Evolutionary conservation across 2,113 vertebrate genomes (phyloP), one percentile per base, ranked within the genome.

Genomic region (Larimichthys polyactis): DNA sequence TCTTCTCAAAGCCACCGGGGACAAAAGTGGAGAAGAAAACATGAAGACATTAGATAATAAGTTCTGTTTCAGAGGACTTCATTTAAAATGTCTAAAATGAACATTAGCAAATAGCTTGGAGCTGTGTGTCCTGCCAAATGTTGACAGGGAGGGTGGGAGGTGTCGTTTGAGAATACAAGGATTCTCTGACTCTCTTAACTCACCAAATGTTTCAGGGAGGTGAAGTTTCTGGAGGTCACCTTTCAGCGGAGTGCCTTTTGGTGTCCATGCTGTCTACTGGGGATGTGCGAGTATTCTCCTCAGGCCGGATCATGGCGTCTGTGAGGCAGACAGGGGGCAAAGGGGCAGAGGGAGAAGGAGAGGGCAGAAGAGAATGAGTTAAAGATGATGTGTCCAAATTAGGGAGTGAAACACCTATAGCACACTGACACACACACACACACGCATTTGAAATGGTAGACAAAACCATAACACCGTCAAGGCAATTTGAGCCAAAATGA

Each of bases 151-250:
- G 24, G 22, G 65, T 48, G 62, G 27, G 1, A 0, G 46, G 58
- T 78, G 58, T 80, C 66, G 74, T 76, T 77, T 79, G 77, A 44
- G 64, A 83, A 78, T n/a, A 71, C 19, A 49, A 46, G 51, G 27
- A 83, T 81, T 44, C 55, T 77, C 24, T 77, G 43, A 62, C 58
- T 94, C 84, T 40, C 44, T 46, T 46, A 46, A 46, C 44, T 46
- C 44, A 94, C 93, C 93, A 91, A 91, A 90, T 59, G 81, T 75
- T 93, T 89, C 54, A 78, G 79, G 88, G 85, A 90, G 89, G 87
- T 75, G 85, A 77, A 90, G 75, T 79, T 85, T 89, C 82, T 86
- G 85, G 89, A 93, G 90, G 93, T 93, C 91, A 94, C 90, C 92
- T 94, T 90, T 92, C 89, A 92, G 92, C 89, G 1, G 76, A 74